Base-by-base conservation (phyloP, 2,797 vertebrate genomes). In the Sarcoramphus papa region DNA sequence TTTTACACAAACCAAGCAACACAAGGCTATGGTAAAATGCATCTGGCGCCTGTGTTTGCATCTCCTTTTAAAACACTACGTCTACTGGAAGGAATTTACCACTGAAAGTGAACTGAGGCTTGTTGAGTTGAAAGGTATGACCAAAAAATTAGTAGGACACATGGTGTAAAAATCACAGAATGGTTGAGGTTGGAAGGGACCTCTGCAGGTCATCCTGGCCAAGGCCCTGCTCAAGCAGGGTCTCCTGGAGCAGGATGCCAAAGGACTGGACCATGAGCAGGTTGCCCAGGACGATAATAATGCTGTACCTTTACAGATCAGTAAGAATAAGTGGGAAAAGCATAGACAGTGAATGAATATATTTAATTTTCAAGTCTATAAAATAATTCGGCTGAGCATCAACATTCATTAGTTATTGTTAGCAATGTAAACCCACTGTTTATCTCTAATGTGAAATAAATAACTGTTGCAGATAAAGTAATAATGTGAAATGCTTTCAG, bases 401-500 rank as follows among this genome's bases (percentile, higher is more conserved):
- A 37, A 5, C 30, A 63, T 63, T n/a, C 60, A 16, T 82, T 92
- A 86, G 50, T 63, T 83, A 70, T n/a, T 65, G 25, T 72, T 59
- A 92, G 21, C 30, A 2, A 7, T 48, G 27, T 80, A 85, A 93
- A 91, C 21, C 5, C 18, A 24, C 30, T 81, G 35, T 76, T 94
- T 81, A 57, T 70, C 47, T 77, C 41, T 92, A 91, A 68, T 45
- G 54, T 77, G 51, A 88, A 86, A 90, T 85, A 90, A 91, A 92
- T 67, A 90, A 74, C 19, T 73, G 7, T n/a, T 88, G 65, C 40
- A 64, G 21, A 81, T 68, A 85, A 75, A 56, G 15, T 33, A 90
- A 53, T 57, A 30, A 56, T 19, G 33, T 73, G 43, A 56, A 93
- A 88, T 20, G 41, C 9, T 76, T 91, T 88, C 25, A 74, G 31